These are phyloP conservation scores for Polyommatus iphigenia DNA, from an alignment of 2,888 invertebrate genomes.

Conservation along the genomic window DNA sequence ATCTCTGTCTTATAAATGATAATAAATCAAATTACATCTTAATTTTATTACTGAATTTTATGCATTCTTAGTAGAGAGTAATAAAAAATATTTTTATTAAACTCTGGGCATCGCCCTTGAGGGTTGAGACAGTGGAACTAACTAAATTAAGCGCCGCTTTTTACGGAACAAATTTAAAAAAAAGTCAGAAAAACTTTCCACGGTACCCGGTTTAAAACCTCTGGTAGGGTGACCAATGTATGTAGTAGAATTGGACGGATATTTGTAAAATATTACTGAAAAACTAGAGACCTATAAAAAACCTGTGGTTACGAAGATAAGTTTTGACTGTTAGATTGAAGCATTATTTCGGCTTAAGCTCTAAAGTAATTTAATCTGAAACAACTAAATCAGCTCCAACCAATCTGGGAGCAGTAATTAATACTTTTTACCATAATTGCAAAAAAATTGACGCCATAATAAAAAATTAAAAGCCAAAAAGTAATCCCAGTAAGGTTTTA, in stretches of 20 bases:
- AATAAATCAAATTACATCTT: neutral
- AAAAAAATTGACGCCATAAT: no score
- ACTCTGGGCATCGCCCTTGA: neutral
- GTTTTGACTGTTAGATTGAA: no score
- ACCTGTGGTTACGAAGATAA: no score
- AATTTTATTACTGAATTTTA: neutral
- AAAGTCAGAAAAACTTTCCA: conserved; percentile 16
- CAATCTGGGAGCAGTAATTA: no score
- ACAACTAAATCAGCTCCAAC: no score
- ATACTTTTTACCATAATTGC: no score
- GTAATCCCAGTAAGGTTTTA: neutral
- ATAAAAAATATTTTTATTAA: conserved; percentile 3
- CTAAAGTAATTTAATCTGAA: no score
- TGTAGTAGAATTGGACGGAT: neutral
- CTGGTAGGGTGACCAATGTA: conserved; percentile 34
- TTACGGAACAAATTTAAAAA: conserved; percentile 6
- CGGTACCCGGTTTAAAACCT: conserved; percentile 8
- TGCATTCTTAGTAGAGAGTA: neutral
- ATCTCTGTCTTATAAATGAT: no score
- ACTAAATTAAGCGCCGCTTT: conserved; percentile 23
- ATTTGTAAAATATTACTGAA: neutral
- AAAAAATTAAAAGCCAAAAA: no score
- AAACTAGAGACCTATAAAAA: no score
- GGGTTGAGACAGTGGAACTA: conserved; percentile 28
- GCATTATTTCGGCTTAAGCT: no score